phyloP scores from a whole-genome alignment of 1,140 invertebrate genomes.

The Sitobion miscanthi region DNA sequence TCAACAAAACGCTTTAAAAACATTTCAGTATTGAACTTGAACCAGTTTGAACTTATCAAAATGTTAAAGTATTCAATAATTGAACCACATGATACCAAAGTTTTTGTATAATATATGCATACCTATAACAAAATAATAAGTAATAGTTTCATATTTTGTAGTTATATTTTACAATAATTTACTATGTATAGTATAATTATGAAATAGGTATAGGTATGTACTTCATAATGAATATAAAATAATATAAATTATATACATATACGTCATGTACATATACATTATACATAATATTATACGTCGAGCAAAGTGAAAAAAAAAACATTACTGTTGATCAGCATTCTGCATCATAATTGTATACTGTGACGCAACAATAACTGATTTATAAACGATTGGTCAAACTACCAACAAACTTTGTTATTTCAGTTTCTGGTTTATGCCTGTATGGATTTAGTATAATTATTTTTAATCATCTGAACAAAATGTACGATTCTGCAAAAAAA shows the following conservation, averaged over 20 bases:
- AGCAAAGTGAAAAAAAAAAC: background rate
- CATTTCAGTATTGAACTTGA: background rate
- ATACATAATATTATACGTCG: background rate
- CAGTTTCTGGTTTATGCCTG: background rate
- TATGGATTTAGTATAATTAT: background rate
- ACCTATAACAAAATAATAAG: too few relatives aligned
- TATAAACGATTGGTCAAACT: background rate
- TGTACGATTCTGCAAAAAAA: background rate
- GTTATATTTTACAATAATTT: background rate
- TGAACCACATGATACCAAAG: too few relatives aligned
- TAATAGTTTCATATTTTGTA: background rate
- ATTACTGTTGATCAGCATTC: background rate
- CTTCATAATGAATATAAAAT: background rate
- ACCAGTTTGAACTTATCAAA: too few relatives aligned
- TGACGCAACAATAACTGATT: background rate
- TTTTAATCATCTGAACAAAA: background rate
- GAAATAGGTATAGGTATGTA: background rate
- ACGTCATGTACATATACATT: too few relatives aligned
- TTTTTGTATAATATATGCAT: too few relatives aligned
- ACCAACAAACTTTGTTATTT: background rate
- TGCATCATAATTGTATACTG: background rate
- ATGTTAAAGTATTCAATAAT: too few relatives aligned
- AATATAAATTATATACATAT: too few relatives aligned
- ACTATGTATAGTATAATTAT: background rate
- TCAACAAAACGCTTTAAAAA: background rate